Evolutionary conservation across 2,888 invertebrate species (phyloP).

Genomic region (Cataglyphis rosenhaueri): DNA sequence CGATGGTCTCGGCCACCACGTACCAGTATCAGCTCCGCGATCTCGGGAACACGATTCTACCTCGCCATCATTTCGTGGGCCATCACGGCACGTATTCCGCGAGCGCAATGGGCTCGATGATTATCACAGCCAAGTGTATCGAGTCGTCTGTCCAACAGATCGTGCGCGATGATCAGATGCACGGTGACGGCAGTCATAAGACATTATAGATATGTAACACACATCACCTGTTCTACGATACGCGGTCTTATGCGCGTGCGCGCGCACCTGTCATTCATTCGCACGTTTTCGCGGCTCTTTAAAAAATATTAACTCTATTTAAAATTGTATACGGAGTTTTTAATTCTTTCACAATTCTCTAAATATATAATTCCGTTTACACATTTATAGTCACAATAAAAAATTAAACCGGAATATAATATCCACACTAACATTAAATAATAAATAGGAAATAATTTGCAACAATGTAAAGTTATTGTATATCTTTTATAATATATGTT

Average conservation of each 20-base stretch:
- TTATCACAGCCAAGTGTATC: slow-evolving; percentile 52
- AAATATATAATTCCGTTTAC: not conserved
- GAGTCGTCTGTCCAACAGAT: slow-evolving; percentile 26
- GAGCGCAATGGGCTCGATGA: slow-evolving; percentile 6
- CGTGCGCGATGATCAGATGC: slow-evolving; percentile 58
- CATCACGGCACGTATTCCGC: slow-evolving; percentile 17
- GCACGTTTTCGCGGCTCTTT: slow-evolving; percentile 46
- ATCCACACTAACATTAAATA: not conserved
- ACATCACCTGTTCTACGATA: slow-evolving; percentile 72
- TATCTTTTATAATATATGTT: not conserved
- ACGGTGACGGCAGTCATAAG: slow-evolving; percentile 55
- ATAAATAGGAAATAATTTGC: not conserved
- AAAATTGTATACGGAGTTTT: not conserved
- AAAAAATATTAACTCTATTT: not conserved
- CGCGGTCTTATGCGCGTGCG: slow-evolving; percentile 16
- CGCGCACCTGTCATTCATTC: slow-evolving; percentile 63
- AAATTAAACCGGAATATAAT: not conserved
- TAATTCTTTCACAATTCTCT: not conserved
- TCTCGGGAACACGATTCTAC: slow-evolving; percentile 57
- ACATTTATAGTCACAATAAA: not conserved
- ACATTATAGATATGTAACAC: slow-evolving; percentile 68
- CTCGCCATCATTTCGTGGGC: slow-evolving; percentile 50
- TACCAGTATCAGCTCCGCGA: slow-evolving; percentile 44
- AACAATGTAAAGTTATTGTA: not conserved
- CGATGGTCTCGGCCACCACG: slow-evolving; percentile 32